Base-by-base conservation (phyloP, 2,113 vertebrate species). In the Halichoeres trimaculatus region DNA sequence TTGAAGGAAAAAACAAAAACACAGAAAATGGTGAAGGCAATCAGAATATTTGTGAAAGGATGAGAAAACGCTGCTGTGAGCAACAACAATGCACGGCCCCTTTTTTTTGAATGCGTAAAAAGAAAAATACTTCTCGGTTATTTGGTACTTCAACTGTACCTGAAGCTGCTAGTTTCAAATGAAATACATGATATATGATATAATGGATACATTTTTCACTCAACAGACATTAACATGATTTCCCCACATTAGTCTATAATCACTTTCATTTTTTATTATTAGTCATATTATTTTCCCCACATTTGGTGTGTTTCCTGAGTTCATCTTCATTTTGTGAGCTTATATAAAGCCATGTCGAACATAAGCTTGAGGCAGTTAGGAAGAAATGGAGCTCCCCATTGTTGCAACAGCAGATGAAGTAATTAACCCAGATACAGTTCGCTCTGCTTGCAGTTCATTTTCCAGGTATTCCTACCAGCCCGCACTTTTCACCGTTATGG, bases 381-480 rank as follows among this genome's bases (percentile, higher is more conserved):
- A 24, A 69, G 53, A 76, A 80, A 11, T 16, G 0, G 38, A 40
- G 50, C 23, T 26, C 35, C 38, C 8, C 12, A 16, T 47, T 16
- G 23, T 23, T 20, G 55, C 60, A 43, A 17, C 62, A 48, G 61
- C 76, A 80, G 77, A 83, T 86, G 17, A 61, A 83, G 87, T 87
- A 74, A 90, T 89, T 88, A 89, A 87, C 86, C 90, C 88, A 88
- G 81, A 86, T 90, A 62, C 23, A 74, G 71, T 80, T 52, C 1
- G 38, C 52, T 90, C 74, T 86, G 77, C 78, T 51, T 4, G 84
- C 68, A 13, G 48, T 71, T 85, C 77, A 80, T 80, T 84, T 80
- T 84, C 55, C 82, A 77, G 80, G 87, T 87, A 72, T 80, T 65
- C 69, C 70, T 62, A 58, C 76, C 59, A 76, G 58, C 61, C 63